phyloP scores from a whole-genome alignment of 2,888 invertebrate species.

The Tenthredo notha region DNA sequence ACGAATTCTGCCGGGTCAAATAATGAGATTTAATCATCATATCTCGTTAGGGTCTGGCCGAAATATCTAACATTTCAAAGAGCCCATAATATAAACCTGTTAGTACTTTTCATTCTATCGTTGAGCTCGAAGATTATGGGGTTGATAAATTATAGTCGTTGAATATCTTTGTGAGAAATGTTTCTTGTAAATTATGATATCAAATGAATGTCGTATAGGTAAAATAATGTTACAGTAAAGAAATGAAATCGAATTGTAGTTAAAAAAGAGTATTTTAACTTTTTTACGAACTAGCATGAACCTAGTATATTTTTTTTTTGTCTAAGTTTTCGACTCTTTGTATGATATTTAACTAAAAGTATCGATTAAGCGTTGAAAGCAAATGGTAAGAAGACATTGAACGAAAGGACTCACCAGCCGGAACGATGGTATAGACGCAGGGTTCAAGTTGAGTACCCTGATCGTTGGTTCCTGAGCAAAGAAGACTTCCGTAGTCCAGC shows the following conservation, averaged over 20 bases:
- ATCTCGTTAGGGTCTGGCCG: not conserved
- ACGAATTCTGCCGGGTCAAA: not conserved
- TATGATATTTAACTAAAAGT: not conserved
- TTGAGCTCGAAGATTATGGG: not conserved
- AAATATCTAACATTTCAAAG: not conserved
- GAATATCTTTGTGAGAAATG: not conserved
- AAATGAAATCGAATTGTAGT: not conserved
- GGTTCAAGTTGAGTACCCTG: constrained; percentile 87
- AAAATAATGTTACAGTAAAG: not conserved
- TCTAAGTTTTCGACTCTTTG: not conserved
- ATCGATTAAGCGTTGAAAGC: not conserved
- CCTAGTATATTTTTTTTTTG: not conserved
- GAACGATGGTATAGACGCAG: constrained; percentile 87
- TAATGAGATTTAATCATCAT: not conserved
- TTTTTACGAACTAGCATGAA: not conserved
- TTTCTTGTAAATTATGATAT: not conserved
- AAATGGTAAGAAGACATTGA: not conserved
- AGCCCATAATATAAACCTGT: not conserved
- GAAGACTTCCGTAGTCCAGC: constrained; percentile 86
- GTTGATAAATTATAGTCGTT: not conserved
- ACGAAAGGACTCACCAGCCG: constrained; percentile 81
- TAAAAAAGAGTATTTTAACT: not conserved
- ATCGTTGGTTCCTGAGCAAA: constrained; percentile 88
- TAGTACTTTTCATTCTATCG: not conserved
- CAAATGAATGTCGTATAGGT: not conserved